Conservation (phyloP, 2,888 invertebrate genomes). For the Meiosimyza decipiens region DNA sequence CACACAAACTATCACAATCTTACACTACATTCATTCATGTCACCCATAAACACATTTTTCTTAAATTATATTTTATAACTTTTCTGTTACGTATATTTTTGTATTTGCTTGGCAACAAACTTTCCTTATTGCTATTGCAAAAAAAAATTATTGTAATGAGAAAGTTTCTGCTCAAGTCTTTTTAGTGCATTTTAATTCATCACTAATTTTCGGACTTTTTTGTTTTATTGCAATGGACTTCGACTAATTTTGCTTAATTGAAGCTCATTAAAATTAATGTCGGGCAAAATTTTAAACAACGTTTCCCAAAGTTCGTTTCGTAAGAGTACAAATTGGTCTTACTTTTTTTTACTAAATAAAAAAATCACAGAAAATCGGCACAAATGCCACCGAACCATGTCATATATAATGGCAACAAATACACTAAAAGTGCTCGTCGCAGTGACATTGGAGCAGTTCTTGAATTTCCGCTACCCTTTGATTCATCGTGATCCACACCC, state of each 20-base stretch:
- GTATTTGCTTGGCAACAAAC: not conserved
- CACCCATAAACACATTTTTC: slow-evolving; percentile 8
- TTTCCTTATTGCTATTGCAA: no score
- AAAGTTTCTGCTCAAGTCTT: no score
- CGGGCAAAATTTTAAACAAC: not conserved
- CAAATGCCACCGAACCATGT: slow-evolving; percentile 88
- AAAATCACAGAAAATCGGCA: slow-evolving; percentile 83
- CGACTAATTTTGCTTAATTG: not conserved
- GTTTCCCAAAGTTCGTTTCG: slow-evolving; percentile 25
- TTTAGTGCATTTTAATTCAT: no score
- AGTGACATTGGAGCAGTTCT: slow-evolving; percentile 54
- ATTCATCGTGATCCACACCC: slow-evolving; percentile 49
- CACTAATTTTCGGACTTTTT: not conserved
- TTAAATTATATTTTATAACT: slow-evolving; percentile 33
- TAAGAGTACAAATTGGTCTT: slow-evolving; percentile 8
- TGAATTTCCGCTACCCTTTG: slow-evolving; percentile 42
- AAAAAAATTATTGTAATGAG: no score
- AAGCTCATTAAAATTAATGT: not conserved
- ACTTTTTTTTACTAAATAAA: slow-evolving; percentile 35
- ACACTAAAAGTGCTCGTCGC: slow-evolving; percentile 72
- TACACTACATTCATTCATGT: not conserved
- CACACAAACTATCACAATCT: slow-evolving; percentile 19
- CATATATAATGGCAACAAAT: slow-evolving; percentile 83
- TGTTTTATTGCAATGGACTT: not conserved
- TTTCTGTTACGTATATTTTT: slow-evolving; percentile 37